A percentile compares a stretch with the other conserved stretches of the same genome.
Evolutionary conservation across 2,113 vertebrate genomes (phyloP).

Genomic region (Garra rufa): DNA sequence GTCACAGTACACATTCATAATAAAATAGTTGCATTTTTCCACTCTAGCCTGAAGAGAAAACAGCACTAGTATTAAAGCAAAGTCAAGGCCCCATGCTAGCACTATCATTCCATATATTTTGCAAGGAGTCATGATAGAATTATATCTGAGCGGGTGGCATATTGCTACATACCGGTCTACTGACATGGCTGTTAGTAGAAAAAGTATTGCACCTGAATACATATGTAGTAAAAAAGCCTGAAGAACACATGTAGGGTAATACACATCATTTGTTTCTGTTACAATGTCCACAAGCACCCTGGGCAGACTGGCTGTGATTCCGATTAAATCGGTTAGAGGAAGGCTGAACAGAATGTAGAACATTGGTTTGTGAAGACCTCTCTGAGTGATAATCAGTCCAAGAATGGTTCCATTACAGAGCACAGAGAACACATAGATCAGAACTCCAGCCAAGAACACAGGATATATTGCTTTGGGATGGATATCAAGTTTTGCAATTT

Average conservation of each 20-base stretch:
- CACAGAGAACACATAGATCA: slow-evolving; percentile 54
- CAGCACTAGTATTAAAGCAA: slow-evolving; percentile 40
- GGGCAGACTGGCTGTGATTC: slow-evolving; percentile 47
- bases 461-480: slow-evolving; percentile 69
- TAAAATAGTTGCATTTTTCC: slow-evolving; percentile 45
- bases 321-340: slow-evolving; percentile 39
- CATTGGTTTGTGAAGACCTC: slow-evolving; percentile 58
- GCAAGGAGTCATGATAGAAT: slow-evolving; percentile 46
- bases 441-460: slow-evolving; percentile 38
- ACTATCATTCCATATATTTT: slow-evolving; percentile 57
- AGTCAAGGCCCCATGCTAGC: slow-evolving; percentile 27
- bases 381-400: slow-evolving; percentile 42
- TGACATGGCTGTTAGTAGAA: slow-evolving; percentile 52
- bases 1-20: slow-evolving; percentile 53
- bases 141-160: slow-evolving; percentile 54
- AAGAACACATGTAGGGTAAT: slow-evolving; percentile 49
- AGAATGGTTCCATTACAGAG: slow-evolving; percentile 44
- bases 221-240: slow-evolving; percentile 49
- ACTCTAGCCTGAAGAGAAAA: slow-evolving; percentile 49
- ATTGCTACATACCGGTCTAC: slow-evolving; percentile 55
- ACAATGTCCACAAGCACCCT: slow-evolving; percentile 43
- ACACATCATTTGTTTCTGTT: slow-evolving; percentile 46
- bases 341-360: slow-evolving; percentile 53
- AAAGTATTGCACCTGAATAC: slow-evolving; percentile 35
- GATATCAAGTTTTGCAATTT: slow-evolving; percentile 65